Percentiles rank a stretch among this genome's conserved stretches.
These are phyloP conservation scores for Plagodis dolabraria DNA, from an alignment of 2,888 invertebrate species.

Conservation along the genomic window DNA sequence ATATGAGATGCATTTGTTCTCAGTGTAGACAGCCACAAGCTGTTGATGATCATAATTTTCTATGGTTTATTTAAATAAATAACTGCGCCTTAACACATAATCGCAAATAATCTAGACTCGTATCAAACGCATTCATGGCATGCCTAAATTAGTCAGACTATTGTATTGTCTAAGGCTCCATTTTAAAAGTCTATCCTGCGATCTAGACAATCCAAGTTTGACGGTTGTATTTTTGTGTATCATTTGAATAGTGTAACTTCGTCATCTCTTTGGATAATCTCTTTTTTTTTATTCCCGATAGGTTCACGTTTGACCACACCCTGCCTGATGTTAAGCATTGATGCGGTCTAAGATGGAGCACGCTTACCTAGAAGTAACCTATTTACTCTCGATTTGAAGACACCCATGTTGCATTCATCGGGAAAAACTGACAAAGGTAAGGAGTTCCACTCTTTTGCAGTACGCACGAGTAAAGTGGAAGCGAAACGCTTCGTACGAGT, in stretches of 20 bases:
- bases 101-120: conserved; percentile 48
- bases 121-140: conserved; percentile 46
- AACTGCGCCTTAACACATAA: conserved; percentile 63
- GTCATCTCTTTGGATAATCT: background rate
- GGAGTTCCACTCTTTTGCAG: too few species aligned
- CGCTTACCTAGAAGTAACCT: too few species aligned
- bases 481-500: too few species aligned
- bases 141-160: conserved; percentile 57
- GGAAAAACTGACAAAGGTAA: too few species aligned
- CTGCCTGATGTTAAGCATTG: too few species aligned
- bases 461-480: too few species aligned
- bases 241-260: conserved; percentile 11
- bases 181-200: conserved; percentile 55
- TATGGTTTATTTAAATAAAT: background rate
- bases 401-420: too few species aligned
- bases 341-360: too few species aligned
- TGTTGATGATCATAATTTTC: background rate
- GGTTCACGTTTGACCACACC: too few species aligned
- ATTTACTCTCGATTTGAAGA: too few species aligned
- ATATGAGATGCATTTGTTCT: too few species aligned
- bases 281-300: too few species aligned
- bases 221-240: conserved; percentile 27
- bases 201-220: conserved; percentile 16
- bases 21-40: background rate
- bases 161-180: conserved; percentile 53